Conservation (phyloP, 2,797 vertebrate species). For the Champsocephalus esox region DNA sequence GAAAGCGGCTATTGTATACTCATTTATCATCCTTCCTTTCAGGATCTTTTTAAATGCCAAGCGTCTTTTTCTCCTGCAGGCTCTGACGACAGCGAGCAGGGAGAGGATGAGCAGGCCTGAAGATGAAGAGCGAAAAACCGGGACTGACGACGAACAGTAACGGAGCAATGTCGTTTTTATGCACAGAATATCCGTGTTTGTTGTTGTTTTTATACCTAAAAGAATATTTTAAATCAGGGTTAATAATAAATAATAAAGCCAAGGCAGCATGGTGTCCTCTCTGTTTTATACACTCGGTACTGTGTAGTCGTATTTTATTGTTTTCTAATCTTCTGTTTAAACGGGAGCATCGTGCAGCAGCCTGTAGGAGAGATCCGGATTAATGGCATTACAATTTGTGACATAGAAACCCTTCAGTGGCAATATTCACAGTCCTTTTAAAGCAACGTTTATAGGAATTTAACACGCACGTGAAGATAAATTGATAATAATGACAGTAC, state of each 20-base stretch:
- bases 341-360: conserved; percentile 1
- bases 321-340: conserved; percentile 43
- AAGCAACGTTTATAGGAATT: conserved; percentile 19
- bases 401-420: conserved; percentile 29
- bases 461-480: conserved; percentile 31
- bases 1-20: too few relatives aligned
- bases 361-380: conserved; percentile 4
- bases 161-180: conserved; percentile 72
- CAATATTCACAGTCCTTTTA: conserved; percentile 48
- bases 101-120: conserved; percentile 74
- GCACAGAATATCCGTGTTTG: conserved; percentile 70
- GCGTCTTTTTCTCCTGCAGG: conserved; percentile 57
- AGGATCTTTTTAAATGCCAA: conserved; percentile 7
- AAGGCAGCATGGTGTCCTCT: conserved; percentile 63
- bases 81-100: conserved; percentile 83
- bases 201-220: conserved; percentile 59
- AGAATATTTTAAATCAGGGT: conserved; percentile 78
- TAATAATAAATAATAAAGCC: conserved; percentile 67
- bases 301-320: conserved; percentile 49
- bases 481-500: conserved; percentile 51
- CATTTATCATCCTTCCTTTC: too few relatives aligned
- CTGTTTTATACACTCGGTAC: conserved; percentile 69
- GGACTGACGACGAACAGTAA: conserved; percentile 57
- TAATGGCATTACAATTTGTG: conserved; percentile 15
- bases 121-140: conserved; percentile 66